phyloP scores from a whole-genome alignment of 2,113 vertebrate species.

The Diadophis punctatus region DNA sequence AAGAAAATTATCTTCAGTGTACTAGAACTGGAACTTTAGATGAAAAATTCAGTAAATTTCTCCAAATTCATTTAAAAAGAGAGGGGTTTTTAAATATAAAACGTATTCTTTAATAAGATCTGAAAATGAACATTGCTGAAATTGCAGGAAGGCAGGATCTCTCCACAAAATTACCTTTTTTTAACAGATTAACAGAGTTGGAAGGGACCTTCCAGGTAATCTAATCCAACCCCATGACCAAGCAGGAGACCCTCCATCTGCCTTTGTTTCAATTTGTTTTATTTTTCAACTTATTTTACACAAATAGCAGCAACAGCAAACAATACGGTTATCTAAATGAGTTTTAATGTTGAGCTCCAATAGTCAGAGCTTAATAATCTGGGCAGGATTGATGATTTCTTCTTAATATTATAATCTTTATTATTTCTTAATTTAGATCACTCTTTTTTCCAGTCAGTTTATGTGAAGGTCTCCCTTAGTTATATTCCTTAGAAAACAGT shows the following conservation, averaged over 20 bases:
- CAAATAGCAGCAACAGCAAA: not conserved
- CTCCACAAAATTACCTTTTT: not conserved
- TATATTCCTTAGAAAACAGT: not conserved
- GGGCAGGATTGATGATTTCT: not conserved
- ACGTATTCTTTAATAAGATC: not conserved
- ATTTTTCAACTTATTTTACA: not conserved
- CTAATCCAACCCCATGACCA: no score
- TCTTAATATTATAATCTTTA: not conserved
- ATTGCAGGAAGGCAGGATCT: not conserved
- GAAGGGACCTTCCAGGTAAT: no score
- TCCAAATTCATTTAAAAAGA: accelerated
- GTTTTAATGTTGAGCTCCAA: not conserved
- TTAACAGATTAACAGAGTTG: no score
- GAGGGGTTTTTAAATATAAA: not conserved
- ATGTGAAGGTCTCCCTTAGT: not conserved
- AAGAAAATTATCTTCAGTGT: not conserved
- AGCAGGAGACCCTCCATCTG: no score
- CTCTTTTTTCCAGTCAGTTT: not conserved
- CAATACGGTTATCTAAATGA: not conserved
- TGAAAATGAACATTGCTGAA: not conserved
- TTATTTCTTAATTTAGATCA: not conserved
- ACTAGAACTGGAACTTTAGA: not conserved
- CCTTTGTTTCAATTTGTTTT: not conserved
- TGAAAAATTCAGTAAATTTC: accelerated
- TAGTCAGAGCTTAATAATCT: not conserved